Evolutionary conservation across 2,113 vertebrate species (phyloP).

Genomic region (Tragelaphus imberbis): DNA sequence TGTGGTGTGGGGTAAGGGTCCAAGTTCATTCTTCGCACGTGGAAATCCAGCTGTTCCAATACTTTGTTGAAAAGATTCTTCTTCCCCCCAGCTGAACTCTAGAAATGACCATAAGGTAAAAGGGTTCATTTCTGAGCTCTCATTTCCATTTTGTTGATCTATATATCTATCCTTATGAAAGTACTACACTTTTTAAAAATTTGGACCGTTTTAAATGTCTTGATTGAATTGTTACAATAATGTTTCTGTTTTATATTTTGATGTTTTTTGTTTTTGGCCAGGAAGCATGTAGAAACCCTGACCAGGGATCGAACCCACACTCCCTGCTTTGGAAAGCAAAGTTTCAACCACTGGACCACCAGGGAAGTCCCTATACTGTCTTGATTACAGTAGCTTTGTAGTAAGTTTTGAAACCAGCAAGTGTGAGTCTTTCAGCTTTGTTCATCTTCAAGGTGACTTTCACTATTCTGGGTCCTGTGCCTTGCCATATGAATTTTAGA

Average conservation of each 20-base stretch:
- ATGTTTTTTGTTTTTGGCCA: neutral
- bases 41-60: neutral
- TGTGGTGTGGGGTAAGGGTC: neutral
- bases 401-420: neutral
- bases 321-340: neutral
- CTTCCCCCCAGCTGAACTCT: neutral
- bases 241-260: neutral
- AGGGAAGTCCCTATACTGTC: neutral
- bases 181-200: neutral
- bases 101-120: neutral
- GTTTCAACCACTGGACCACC: neutral
- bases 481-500: neutral
- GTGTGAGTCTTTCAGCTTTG: neutral
- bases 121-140: neutral
- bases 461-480: neutral
- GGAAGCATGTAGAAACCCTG: neutral
- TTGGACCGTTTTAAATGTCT: neutral
- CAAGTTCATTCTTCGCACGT: neutral
- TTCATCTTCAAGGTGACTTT: conserved; percentile 1
- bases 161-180: too few relatives aligned
- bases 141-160: neutral
- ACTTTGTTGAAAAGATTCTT: neutral
- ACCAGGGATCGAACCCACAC: neutral
- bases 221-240: neutral
- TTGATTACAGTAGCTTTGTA: neutral